Evolutionary conservation across 2,888 invertebrate genomes (phyloP).

Genomic region (Heterodera filipjevi): DNA sequence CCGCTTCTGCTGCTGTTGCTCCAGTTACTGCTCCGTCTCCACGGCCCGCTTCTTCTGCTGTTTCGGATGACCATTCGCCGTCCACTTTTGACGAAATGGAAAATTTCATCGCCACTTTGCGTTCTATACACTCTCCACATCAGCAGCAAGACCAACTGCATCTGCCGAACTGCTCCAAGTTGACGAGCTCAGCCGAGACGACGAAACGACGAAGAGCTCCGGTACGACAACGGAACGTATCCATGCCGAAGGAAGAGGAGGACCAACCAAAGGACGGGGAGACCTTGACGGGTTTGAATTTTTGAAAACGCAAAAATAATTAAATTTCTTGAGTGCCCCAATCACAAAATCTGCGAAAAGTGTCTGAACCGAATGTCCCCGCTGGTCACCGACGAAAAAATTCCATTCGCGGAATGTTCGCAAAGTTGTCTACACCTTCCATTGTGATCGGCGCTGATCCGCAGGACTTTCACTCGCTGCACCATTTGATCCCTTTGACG

Average conservation of each 20-base stretch:
- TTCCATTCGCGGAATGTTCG: conserved; percentile 30
- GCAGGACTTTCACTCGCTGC: conserved; percentile 20
- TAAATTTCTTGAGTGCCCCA: conserved; percentile 7
- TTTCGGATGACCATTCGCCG: background rate
- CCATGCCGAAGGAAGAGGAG: background rate
- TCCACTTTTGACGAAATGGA: conserved; percentile 22
- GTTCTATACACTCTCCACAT: background rate
- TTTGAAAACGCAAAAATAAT: background rate
- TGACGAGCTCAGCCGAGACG: background rate
- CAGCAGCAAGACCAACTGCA: background rate
- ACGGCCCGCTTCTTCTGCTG: background rate
- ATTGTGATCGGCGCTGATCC: conserved; percentile 29
- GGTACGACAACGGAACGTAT: conserved; percentile 7
- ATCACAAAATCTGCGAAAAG: background rate
- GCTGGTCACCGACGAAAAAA: background rate
- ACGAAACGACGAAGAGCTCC: background rate
- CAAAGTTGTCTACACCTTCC: conserved; percentile 31
- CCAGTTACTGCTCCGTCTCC: background rate
- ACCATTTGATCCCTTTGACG: conserved; percentile 29
- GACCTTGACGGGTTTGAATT: background rate
- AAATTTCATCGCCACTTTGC: conserved; percentile 6
- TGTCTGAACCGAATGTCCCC: conserved; percentile 21
- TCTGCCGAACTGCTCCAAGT: background rate
- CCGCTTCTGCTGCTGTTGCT: background rate
- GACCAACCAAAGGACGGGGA: background rate